Percentiles rank a stretch among this genome's conserved stretches.
Evolutionary conservation across 2,888 invertebrate species (phyloP).

Genomic region (Himalopsyche japonica): DNA sequence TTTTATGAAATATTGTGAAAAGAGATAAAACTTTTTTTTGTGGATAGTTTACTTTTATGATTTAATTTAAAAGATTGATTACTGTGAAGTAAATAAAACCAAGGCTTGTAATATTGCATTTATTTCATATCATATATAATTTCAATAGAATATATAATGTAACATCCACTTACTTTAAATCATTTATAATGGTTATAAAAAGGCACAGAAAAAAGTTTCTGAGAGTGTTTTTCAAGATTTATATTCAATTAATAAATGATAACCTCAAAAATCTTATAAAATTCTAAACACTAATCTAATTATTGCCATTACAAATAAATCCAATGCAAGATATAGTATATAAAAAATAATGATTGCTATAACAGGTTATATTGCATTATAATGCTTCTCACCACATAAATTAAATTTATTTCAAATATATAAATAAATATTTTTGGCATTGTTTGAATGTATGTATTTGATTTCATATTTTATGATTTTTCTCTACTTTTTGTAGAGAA

Average conservation of each 20-base stretch:
- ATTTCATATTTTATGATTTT: too few relatives aligned
- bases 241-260: constrained; percentile 2
- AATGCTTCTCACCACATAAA: not conserved
- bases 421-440: too few relatives aligned
- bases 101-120: constrained; percentile 37
- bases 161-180: constrained; percentile 37
- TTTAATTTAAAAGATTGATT: too few relatives aligned
- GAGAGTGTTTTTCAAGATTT: constrained; percentile 12
- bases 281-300: constrained; percentile 25
- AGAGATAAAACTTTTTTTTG: too few relatives aligned
- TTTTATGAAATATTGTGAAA: too few relatives aligned
- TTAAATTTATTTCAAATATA: not conserved
- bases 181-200: constrained; percentile 16
- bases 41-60: too few relatives aligned
- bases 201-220: constrained; percentile 37
- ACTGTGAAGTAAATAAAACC: not conserved
- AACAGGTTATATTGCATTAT: not conserved
- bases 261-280: constrained; percentile 23
- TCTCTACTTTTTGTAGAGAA: too few relatives aligned
- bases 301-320: constrained; percentile 29
- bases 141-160: constrained; percentile 40
- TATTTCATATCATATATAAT: constrained; percentile 38
- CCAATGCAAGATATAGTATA: not conserved
- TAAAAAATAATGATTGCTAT: constrained; percentile 2
- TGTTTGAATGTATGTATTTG: too few relatives aligned